Base-by-base conservation (phyloP, 2,888 invertebrate genomes). In the Chouioia cunea region DNA sequence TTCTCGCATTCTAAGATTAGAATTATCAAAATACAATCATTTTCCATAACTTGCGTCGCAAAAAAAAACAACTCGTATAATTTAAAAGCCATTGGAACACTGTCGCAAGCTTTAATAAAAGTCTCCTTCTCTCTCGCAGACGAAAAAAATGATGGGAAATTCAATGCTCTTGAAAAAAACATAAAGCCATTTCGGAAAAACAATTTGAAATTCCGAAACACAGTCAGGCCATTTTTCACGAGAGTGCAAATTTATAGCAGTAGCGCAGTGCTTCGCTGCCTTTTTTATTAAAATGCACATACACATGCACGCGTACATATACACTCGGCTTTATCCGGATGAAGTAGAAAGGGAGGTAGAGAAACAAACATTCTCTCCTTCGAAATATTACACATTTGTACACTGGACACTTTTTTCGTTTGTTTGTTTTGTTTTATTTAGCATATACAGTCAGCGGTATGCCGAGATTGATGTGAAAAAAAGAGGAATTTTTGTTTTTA, bases 251-350 rank as follows among this genome's bases (percentile, higher is more conserved):
- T 67, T 67, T 60, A 54, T 53, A 53, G 59, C 44, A 18, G 46
- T 20, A 2, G n/a, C 27, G 8, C 22, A 46, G 27, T 36, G 10
- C 36, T 36, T 1, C 10, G 10, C 6, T 10, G 36, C 10, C 47
- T 54, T 60, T 59, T 67, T 67, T 66, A 66, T 59, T 66, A 66
- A 36, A 36, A 46, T 47, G 59, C 53, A 46, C 23, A 4, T n/a
- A n/a, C n/a, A n/a, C n/a, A n/a, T n/a, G n/a, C n/a, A n/a, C n/a
- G n/a, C n/a, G n/a, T n/a, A n/a, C n/a, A n/a, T 20, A 36, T 15
- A 36, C 36, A 36, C 14, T 14, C 46, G 16, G 15, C 58, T 53
- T 59, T 59, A 66, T 53, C 58, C 59, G 66, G 43, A 66, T 53
- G 20, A 66, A 47, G 20, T 44, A 44, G 43, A 23, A 18, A 59